A percentile compares a stretch with the other conserved stretches of the same genome.
Evolutionary conservation across 1,140 invertebrate species (phyloP).

Genomic region (Semibalanus balanoides): DNA sequence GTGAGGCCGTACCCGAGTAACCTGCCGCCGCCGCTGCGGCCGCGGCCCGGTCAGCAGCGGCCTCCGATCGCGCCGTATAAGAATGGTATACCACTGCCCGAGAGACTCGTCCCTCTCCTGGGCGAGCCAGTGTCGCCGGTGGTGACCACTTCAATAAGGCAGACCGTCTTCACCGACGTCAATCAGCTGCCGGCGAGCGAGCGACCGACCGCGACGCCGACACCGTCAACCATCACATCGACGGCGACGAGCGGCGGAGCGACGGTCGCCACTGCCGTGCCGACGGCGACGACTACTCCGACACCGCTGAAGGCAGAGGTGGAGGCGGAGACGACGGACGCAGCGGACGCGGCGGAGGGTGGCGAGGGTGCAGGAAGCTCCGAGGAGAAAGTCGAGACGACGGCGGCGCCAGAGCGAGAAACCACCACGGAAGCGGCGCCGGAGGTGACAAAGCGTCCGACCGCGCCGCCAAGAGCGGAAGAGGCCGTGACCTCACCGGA

Average conservation of each 20-base stretch:
- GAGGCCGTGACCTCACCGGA: slow-evolving; percentile 10
- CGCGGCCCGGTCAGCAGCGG: slow-evolving; percentile 21
- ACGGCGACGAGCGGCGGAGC: slow-evolving; percentile 10
- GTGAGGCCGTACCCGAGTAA: slow-evolving; percentile 74
- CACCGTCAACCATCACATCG: not conserved
- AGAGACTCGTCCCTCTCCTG: slow-evolving; percentile 48
- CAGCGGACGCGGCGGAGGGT: not conserved
- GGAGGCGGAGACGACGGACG: not conserved
- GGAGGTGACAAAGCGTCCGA: not conserved
- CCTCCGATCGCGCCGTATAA: slow-evolving; percentile 44
- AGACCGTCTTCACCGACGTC: slow-evolving; percentile 28
- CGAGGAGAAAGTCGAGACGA: not conserved
- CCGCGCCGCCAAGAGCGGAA: not conserved
- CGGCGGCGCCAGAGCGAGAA: not conserved
- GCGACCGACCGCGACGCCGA: not conserved
- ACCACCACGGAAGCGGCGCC: slow-evolving; percentile 3
- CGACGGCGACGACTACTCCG: not conserved
- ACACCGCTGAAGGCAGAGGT: not conserved
- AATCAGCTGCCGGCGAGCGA: not conserved
- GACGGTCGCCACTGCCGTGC: slow-evolving; percentile 5
- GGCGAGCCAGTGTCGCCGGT: not conserved
- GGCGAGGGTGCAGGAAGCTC: not conserved
- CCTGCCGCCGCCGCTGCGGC: slow-evolving; percentile 40
- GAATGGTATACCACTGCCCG: slow-evolving; percentile 56
- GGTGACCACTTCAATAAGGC: slow-evolving; percentile 23